phyloP scores from a whole-genome alignment of 2,888 invertebrate species.

The Spodoptera exigua region DNA sequence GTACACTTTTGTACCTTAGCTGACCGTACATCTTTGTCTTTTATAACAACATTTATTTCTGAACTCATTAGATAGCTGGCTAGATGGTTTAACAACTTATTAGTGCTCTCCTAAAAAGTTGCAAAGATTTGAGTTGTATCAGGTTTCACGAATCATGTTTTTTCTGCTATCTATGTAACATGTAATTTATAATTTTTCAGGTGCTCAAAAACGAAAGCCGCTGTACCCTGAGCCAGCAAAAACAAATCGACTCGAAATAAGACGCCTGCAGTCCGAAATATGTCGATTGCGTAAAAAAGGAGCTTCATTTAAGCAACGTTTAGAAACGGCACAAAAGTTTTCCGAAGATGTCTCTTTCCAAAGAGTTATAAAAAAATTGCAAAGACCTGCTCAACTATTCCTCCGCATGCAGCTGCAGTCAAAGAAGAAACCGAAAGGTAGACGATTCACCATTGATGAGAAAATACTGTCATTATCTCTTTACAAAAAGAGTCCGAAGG shows the following conservation, averaged over 20 bases:
- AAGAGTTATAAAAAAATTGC: background rate
- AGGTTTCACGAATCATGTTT: no score
- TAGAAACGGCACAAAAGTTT: conserved; percentile 4
- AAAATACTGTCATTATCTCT: conserved; percentile 16
- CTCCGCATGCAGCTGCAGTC: conserved; percentile 16
- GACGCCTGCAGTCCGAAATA: background rate
- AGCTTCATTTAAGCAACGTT: background rate
- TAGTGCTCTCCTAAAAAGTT: no score
- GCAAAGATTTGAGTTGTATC: no score
- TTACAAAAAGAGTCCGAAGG: conserved; percentile 21
- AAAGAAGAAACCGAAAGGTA: conserved; percentile 8
- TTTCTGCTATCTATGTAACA: no score
- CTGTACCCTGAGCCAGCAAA: no score
- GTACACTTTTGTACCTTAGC: no score
- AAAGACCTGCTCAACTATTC: conserved; percentile 10
- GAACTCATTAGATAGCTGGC: no score
- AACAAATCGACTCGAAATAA: no score
- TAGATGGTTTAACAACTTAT: no score
- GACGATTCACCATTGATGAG: conserved; percentile 11
- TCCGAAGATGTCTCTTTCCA: background rate
- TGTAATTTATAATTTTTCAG: conserved; percentile 9
- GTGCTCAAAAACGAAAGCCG: conserved; percentile 3
- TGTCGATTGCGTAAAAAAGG: conserved; percentile 12
- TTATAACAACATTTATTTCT: no score
- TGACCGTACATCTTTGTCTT: no score